A percentile compares a stretch with the other conserved stretches of the same genome.
phyloP scores from a whole-genome alignment of 2,113 vertebrate species.

The Sinocyclocheilus grahami region DNA sequence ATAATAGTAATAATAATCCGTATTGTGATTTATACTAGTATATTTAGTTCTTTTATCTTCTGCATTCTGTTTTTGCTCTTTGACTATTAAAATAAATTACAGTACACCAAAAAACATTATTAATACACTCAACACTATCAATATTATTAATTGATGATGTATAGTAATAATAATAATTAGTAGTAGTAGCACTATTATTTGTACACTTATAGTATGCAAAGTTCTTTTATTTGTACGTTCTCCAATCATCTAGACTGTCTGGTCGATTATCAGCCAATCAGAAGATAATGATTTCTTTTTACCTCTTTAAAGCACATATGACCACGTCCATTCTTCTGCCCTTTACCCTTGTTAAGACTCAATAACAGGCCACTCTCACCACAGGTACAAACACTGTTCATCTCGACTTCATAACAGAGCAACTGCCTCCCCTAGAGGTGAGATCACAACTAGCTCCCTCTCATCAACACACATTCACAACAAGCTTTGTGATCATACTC shows the following conservation, averaged over 20 bases:
- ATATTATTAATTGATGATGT: background rate
- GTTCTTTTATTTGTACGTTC: background rate
- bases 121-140: no score
- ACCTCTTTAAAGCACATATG: background rate
- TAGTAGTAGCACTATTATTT: background rate
- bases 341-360: background rate
- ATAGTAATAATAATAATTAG: background rate
- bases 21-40: background rate
- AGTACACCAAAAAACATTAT: background rate
- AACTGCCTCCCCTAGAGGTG: slow-evolving; percentile 12
- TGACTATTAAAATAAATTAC: background rate
- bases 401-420: background rate
- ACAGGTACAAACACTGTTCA: background rate
- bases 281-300: background rate
- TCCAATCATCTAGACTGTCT: background rate
- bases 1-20: background rate
- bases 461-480: background rate
- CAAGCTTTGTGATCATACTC: slow-evolving; percentile 73
- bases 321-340: background rate
- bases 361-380: background rate
- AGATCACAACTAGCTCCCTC: background rate
- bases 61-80: background rate
- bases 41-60: background rate
- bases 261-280: background rate
- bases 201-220: background rate